Base-by-base conservation (phyloP, 2,888 invertebrate species). In the Masnerella sp. region DNA sequence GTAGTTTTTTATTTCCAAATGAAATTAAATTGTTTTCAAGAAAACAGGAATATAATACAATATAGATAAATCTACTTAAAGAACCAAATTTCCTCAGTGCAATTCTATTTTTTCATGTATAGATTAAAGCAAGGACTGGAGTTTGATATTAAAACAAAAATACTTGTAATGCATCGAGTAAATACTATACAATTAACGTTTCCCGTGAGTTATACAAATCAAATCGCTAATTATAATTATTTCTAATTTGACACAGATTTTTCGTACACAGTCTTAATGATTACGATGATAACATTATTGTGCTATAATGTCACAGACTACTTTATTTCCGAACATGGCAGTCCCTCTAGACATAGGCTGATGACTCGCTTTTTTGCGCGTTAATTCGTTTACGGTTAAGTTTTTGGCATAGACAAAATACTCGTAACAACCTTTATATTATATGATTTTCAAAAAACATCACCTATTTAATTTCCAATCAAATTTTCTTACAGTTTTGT, bases 161-260 rank as follows among this genome's bases (percentile, higher is more conserved):
- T 7, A 25, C 7, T 7, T 17, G 5, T 5, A 51, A 38, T 36
- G 9, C 47, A 36, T 62, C 34, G 22, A 54, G 12, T 34, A 49
- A 68, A 36, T 58, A 36, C 28, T 56, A 7, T 8, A n/a, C n/a
- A n/a, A 36, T 30, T 25, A 22, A 42, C 54, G 9, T 22, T 34
- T 28, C 32, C 15, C 40, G 30, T 47, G 8, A 8, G 25, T 34
- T 61, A n/a, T 25, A 18, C 18, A 25, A 69, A 49, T 38, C 12
- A 36, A 54, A 36, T n/a, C 12, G 12, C 49, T 72, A 64, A 56
- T 61, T 65, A 7, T 52, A 59, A 28, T 67, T 68, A 75, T 14
- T 43, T 74, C 82, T 83, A 83, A 82, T 82, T 84, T 83, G 84
- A 84, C 84, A 83, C 83, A 80, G 74, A 81, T 78, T 81, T 79